These are phyloP conservation scores for Baryphthengus martii DNA, from an alignment of 2,113 vertebrate species.

Conservation along the genomic window DNA sequence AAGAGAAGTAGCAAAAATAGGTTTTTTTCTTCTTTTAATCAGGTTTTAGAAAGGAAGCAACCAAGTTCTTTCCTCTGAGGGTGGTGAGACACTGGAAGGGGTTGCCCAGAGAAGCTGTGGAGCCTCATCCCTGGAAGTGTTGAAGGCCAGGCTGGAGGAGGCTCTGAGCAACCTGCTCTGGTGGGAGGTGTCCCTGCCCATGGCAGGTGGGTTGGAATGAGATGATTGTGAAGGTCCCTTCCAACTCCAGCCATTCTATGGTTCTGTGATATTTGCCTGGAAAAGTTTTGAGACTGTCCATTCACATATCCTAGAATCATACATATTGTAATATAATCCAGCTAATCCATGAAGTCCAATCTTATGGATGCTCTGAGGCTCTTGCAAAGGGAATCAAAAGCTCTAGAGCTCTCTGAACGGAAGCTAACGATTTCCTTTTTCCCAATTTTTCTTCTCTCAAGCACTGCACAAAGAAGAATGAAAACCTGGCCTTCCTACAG, in stretches of 20 bases:
- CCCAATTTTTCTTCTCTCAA: neutral
- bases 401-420: neutral
- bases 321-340: neutral
- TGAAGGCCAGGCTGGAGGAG: too few relatives aligned
- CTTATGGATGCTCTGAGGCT: neutral
- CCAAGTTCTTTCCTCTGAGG: too few relatives aligned
- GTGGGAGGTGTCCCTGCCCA: too few relatives aligned
- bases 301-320: too few relatives aligned
- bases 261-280: neutral
- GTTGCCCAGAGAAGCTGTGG: too few relatives aligned
- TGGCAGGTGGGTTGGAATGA: too few relatives aligned
- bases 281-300: conserved; percentile 4
- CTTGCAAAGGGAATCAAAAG: neutral
- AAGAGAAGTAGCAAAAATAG: neutral
- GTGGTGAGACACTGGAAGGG: too few relatives aligned
- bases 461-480: neutral
- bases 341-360: neutral
- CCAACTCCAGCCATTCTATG: too few relatives aligned
- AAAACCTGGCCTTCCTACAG: neutral
- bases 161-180: too few relatives aligned
- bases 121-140: too few relatives aligned
- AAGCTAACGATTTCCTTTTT: neutral
- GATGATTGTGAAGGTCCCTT: too few relatives aligned
- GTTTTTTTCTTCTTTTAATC: neutral
- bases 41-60: neutral